Percentiles rank a stretch among this genome's conserved stretches.
phyloP scores from a whole-genome alignment of 1,140 invertebrate species.

The Euura saliciscinereae region DNA sequence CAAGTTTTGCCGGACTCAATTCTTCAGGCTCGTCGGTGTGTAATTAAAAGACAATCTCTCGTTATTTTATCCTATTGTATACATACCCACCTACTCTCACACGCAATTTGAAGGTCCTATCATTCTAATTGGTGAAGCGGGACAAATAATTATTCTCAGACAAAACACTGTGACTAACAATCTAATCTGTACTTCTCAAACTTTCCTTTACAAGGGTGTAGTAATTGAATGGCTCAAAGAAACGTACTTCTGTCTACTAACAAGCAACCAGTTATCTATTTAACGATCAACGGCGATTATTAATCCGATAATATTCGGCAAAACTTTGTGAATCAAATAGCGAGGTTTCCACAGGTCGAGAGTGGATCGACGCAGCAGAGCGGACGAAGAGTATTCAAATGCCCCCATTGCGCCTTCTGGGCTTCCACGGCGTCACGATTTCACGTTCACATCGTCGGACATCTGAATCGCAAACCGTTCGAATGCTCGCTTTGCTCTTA shows the following conservation, averaged over 20 bases:
- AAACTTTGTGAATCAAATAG: background rate
- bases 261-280: too few species aligned
- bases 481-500: slow-evolving; percentile 93
- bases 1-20: slow-evolving; percentile 41
- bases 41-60: background rate
- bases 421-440: slow-evolving; percentile 89
- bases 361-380: slow-evolving; percentile 46
- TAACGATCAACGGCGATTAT: too few species aligned
- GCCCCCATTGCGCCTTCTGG: slow-evolving; percentile 89
- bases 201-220: too few species aligned
- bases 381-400: slow-evolving; percentile 77
- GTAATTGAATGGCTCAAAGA: too few species aligned
- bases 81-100: background rate
- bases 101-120: too few species aligned
- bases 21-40: slow-evolving; percentile 49
- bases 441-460: slow-evolving; percentile 91
- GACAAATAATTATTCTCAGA: too few species aligned
- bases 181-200: too few species aligned
- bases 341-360: slow-evolving; percentile 47
- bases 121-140: too few species aligned
- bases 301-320: too few species aligned
- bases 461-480: slow-evolving; percentile 91
- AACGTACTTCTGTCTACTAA: too few species aligned
- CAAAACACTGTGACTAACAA: too few species aligned
- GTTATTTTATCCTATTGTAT: background rate